Conservation (phyloP, 2,888 invertebrate species). For the Ennomos erosarius region DNA sequence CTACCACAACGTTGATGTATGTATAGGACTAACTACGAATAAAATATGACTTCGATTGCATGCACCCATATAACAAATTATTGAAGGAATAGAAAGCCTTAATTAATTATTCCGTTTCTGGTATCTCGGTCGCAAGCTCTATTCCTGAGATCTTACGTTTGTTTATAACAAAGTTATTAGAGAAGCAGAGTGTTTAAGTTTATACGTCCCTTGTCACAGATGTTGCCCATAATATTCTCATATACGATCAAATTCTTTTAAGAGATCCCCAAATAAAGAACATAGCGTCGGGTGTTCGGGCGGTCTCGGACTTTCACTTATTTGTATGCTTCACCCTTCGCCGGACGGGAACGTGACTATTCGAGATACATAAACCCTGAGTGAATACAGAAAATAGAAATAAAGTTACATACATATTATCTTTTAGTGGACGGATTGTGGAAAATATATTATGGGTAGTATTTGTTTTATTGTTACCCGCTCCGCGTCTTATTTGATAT, state of each 20-base stretch:
- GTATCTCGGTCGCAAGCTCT: background rate
- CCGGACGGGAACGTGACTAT: slow-evolving; percentile 82
- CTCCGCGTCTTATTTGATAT: slow-evolving; percentile 46
- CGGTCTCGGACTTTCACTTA: slow-evolving; percentile 83
- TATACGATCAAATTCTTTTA: slow-evolving; percentile 84
- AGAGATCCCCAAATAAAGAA: slow-evolving; percentile 84
- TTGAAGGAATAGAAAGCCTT: too few relatives aligned
- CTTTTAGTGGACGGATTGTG: slow-evolving; percentile 80
- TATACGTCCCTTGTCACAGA: slow-evolving; percentile 83
- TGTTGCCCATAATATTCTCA: slow-evolving; percentile 83
- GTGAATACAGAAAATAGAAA: slow-evolving; percentile 85
- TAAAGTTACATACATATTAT: slow-evolving; percentile 84
- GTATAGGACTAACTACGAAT: background rate
- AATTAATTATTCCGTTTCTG: too few relatives aligned
- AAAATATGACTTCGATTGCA: background rate
- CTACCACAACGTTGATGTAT: slow-evolving; percentile 7
- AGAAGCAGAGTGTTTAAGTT: slow-evolving; percentile 72
- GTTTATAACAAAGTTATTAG: slow-evolving; percentile 31
- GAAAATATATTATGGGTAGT: slow-evolving; percentile 54
- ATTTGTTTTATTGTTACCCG: slow-evolving; percentile 57
- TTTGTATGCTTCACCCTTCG: slow-evolving; percentile 84
- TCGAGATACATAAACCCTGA: slow-evolving; percentile 85
- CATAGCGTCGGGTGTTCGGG: slow-evolving; percentile 78
- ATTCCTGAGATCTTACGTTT: background rate
- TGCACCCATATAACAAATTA: too few relatives aligned